Evolutionary conservation across 1,140 invertebrate genomes (phyloP), one percentile per base, ranked within the genome.

Genomic region (Anastrepha ludens): DNA sequence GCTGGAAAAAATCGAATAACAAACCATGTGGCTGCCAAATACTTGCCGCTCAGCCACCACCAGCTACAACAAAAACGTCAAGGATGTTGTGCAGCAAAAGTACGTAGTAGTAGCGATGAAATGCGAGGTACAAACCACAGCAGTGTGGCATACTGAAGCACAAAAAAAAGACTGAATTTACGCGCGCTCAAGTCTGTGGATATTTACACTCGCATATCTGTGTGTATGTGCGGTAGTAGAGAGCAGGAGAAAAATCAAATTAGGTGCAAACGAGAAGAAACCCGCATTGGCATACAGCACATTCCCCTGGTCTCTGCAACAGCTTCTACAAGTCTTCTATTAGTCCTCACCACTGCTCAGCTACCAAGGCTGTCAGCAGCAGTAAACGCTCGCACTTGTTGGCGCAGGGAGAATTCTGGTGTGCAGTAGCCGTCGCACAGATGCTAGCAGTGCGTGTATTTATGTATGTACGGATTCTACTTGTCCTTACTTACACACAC

Each of bases 211-310:
- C 17, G 70, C n/a, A 17, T 8, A 44, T 74, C 5, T n/a, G 41
- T 74, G 9, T 81, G n/a, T 47, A 50, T 81, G 20, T 81, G 29
- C 62, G 17, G 4, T 81, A 2, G 47, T 85, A 8, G 60, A 13
- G 60, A 62, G 59, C 58, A 29, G 59, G 70, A 65, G 55, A 58
- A 87, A 86, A 86, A 78, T 88, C 85, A 88, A 86, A 88, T 88
- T 86, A 88, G 87, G 81, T 88, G 87, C 65, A 86, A 78, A 88
- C 85, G 85, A 86, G 85, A 65, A 87, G 59, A 85, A 81, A 85
- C 15, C 67, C 67, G 39, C 41, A 7, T 50, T 20, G 39, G 50
- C 47, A 58, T 20, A 50, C 20, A 17, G 85, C 59, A 60, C 29
- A 13, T 11, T 47, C n/a, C n/a, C 13, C 85, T 62, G 3, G 39